phyloP scores from a whole-genome alignment of 2,113 vertebrate genomes.

The Cavia aperea region DNA sequence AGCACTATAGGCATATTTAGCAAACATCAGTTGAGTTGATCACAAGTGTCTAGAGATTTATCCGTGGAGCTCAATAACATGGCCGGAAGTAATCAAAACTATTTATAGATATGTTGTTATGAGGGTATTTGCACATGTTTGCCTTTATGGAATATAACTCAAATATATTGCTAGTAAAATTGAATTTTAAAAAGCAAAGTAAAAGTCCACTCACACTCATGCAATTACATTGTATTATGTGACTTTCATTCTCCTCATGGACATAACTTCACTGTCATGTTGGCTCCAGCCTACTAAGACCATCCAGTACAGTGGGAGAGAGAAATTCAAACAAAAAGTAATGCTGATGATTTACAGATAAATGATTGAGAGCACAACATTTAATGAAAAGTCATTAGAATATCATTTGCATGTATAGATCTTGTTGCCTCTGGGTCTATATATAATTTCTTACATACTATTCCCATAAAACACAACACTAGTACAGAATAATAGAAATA shows the following conservation, averaged over 20 bases:
- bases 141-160: background rate
- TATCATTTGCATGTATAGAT: background rate
- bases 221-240: background rate
- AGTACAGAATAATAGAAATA: background rate
- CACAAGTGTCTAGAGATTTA: background rate
- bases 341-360: background rate
- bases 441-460: background rate
- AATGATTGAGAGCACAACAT: background rate
- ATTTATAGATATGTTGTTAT: background rate
- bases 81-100: background rate
- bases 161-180: slow-evolving; percentile 8
- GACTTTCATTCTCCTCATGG: background rate
- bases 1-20: background rate
- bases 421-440: background rate
- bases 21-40: slow-evolving; percentile 1
- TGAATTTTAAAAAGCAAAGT: background rate
- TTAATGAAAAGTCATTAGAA: background rate
- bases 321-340: slow-evolving; percentile 9
- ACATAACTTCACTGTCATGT: background rate
- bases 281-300: background rate
- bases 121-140: background rate
- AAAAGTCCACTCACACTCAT: background rate
- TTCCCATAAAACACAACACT: background rate
- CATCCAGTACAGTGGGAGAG: background rate
- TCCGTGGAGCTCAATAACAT: background rate